Base-by-base conservation (phyloP, 2,797 vertebrate genomes). In the Macropus fuliginosus region DNA sequence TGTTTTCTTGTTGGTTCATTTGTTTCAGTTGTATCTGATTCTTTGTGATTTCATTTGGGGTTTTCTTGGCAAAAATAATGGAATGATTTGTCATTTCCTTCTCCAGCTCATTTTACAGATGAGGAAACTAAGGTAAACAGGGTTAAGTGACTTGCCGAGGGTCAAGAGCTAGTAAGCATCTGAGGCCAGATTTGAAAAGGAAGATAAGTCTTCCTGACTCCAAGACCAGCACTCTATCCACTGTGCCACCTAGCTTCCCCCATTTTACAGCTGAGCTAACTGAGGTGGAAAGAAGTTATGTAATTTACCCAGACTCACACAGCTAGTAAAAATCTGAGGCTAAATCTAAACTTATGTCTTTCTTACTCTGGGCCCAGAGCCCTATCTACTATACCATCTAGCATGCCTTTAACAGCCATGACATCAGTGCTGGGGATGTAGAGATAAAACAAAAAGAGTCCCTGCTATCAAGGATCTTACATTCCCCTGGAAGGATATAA, bases 231-330 rank as follows among this genome's bases (percentile, higher is more conserved):
- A 74, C 3, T 74, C 14, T 74, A 40, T 74, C 66, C n/a, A 21
- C 31, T 12, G 4, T 27, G 27, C n/a, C n/a, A 24, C 1, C n/a
- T 40, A 74, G n/a, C 6, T 40, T 0, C 1, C 3, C 21, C 9
- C 10, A 12, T 87, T 87, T 46, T 50, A 87, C 0, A 27, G 21
- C 74, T 87, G 21, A 87, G 74, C 40, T 10, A 27, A 87, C 40
- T 27, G 74, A 87, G 74, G 40, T n/a, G 24, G 66, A 40, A 87
- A 87, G 74, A 50, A 21, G 3, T 11, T 27, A 81, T 40, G n/a
- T 74, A 40, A 74, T 46, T 81, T 46, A 27, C 74, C 40, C 40
- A 87, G 40, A 24, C 9, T 46, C 40, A 87, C 40, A 50, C 0
- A 46, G 40, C 4, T 87, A 50, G 40, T 87, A 50, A 46, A 81